These are phyloP conservation scores for Mesocentrotus franciscanus DNA, from an alignment of 53 echinoderm and acorn worm genomes.

Conservation along the genomic window DNA sequence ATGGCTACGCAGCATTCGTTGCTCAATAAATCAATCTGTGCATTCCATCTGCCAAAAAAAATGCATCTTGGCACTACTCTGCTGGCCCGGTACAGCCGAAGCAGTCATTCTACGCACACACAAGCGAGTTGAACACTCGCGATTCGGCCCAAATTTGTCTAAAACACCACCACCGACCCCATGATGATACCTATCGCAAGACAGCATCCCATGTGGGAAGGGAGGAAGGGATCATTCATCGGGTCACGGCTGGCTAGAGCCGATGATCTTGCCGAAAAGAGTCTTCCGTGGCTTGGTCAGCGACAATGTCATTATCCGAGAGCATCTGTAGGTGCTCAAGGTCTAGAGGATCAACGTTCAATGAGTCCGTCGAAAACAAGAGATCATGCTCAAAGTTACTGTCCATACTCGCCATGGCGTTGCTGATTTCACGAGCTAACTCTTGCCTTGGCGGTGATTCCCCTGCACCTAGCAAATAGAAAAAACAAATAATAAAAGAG, in stretches of 20 bases:
- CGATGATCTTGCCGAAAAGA: conserved; percentile 93
- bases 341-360: conserved; percentile 91
- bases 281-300: conserved; percentile 96
- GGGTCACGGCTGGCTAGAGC: conserved; percentile 41
- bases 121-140: not conserved
- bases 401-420: conserved; percentile 94
- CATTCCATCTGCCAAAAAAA: not conserved
- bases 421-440: conserved; percentile 94
- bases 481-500: conserved; percentile 26
- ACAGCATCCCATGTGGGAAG: not conserved
- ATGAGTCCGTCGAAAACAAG: conserved; percentile 79
- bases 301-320: conserved; percentile 91
- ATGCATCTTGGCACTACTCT: not conserved
- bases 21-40: conserved; percentile 43
- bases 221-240: not conserved
- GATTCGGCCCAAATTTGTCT: not conserved
- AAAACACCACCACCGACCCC: conserved; percentile 9
- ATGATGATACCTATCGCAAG: not conserved
- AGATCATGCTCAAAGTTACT: conserved; percentile 78
- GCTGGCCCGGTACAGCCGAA: not conserved
- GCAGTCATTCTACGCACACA: conserved; percentile 28
- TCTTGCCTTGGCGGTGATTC: conserved; percentile 84
- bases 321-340: conserved; percentile 92
- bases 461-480: conserved; percentile 75
- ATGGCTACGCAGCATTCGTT: not conserved